phyloP scores from a whole-genome alignment of 37 sponge, comb jelly and placozoan species.

The Beroe ovata region DNA sequence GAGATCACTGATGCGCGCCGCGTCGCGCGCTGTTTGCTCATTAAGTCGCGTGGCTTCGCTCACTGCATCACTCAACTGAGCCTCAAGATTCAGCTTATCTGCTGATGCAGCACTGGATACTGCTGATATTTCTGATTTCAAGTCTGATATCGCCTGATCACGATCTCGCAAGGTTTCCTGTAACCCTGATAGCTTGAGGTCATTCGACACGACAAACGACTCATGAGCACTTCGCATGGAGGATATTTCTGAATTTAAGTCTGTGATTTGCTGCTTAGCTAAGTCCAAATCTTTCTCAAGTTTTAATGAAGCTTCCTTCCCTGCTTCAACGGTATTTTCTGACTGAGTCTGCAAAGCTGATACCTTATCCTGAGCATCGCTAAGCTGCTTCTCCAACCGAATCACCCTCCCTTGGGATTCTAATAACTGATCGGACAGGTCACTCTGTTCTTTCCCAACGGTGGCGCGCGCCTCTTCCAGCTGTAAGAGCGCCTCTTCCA shows the following conservation, averaged over 20 bases:
- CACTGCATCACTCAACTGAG: neutral
- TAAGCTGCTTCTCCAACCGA: conserved; percentile 16
- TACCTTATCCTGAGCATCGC: neutral
- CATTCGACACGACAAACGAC: neutral
- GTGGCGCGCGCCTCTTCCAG: neutral
- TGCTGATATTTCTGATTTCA: conserved; percentile 12
- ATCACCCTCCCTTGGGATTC: neutral
- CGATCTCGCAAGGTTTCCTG: neutral
- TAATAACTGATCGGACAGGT: neutral
- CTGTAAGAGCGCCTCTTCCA: conserved; percentile 1
- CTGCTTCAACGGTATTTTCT: neutral
- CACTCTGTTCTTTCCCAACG: neutral
- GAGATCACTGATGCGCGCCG: conserved; percentile 21
- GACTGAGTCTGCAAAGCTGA: neutral
- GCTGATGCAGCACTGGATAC: neutral
- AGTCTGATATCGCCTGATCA: neutral
- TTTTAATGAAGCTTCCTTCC: neutral
- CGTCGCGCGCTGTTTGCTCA: conserved; percentile 51
- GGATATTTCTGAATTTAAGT: neutral
- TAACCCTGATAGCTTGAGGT: neutral
- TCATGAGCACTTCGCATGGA: conserved; percentile 17
- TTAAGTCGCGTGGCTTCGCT: neutral
- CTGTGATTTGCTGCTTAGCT: neutral
- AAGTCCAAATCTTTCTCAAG: neutral
- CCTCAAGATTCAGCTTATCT: conserved; percentile 12